phyloP scores from a whole-genome alignment of 2,113 vertebrate species.

The Chionodraco myersi region DNA sequence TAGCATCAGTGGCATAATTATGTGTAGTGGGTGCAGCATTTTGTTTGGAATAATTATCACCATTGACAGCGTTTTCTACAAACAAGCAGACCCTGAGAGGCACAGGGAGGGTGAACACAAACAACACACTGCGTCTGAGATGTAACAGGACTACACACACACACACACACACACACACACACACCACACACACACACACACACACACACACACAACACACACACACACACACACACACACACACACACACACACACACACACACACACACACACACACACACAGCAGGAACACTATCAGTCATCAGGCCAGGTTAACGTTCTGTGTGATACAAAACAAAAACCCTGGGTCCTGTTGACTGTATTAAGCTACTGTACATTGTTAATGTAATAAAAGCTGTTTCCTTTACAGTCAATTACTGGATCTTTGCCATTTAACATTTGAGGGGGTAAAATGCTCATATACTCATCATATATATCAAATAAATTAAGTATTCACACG shows the following conservation, averaged over 20 bases:
- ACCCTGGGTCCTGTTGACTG: not conserved
- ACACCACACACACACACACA: constrained; percentile 10
- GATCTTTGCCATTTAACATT: not conserved
- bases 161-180: constrained; percentile 48
- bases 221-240: not conserved
- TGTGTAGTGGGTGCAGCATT: constrained; percentile 78
- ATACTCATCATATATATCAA: not conserved
- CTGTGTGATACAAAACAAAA: not conserved
- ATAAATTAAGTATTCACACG: not conserved
- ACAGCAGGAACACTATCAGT: too few relatives aligned
- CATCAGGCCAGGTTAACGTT: too few relatives aligned
- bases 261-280: too few relatives aligned
- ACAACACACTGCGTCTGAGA: constrained; percentile 24
- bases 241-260: too few relatives aligned
- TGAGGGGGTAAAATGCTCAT: not conserved
- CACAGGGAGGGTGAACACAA: constrained; percentile 39
- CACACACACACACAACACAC: constrained; percentile 47
- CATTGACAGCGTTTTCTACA: constrained; percentile 64
- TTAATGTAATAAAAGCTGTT: not conserved
- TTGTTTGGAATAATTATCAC: constrained; percentile 78
- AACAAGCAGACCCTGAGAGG: constrained; percentile 68
- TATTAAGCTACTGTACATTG: not conserved
- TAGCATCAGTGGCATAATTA: constrained; percentile 85
- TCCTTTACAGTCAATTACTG: not conserved
- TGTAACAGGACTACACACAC: constrained; percentile 3